phyloP scores from a whole-genome alignment of 2,113 vertebrate species.

The Amphilophus citrinellus region DNA sequence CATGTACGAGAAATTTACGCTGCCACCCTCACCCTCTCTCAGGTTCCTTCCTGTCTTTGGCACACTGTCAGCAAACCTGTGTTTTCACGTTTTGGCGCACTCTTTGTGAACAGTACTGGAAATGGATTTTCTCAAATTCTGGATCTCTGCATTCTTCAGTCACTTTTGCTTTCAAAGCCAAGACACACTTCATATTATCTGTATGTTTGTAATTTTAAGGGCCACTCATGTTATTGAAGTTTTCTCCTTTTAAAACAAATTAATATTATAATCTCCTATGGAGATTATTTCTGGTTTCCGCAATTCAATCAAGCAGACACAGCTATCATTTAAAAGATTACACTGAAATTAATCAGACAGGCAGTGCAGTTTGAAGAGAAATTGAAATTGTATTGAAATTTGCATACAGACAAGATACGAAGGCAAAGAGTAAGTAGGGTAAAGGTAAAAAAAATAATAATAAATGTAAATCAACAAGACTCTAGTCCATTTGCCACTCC shows the following conservation, averaged over 20 bases:
- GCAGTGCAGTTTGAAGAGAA: background rate
- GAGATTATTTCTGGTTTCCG: slow-evolving; percentile 10
- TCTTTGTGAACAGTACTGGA: background rate
- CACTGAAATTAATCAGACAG: slow-evolving; percentile 24
- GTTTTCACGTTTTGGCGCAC: background rate
- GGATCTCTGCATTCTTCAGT: background rate
- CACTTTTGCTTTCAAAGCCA: background rate
- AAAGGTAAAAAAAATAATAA: background rate
- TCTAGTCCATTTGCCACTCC: background rate
- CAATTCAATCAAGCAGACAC: slow-evolving; percentile 37
- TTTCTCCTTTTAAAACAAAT: slow-evolving; percentile 32
- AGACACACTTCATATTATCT: background rate
- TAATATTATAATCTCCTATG: background rate
- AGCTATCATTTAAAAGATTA: background rate
- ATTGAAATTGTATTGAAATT: background rate
- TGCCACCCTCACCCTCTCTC: background rate
- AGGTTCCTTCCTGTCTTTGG: background rate
- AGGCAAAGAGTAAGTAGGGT: background rate
- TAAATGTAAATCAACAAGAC: slow-evolving; percentile 37
- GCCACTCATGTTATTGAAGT: slow-evolving; percentile 15
- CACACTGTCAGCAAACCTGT: background rate
- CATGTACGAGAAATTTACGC: background rate
- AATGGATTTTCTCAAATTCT: background rate
- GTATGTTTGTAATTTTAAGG: slow-evolving; percentile 6
- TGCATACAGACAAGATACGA: background rate